Conservation (phyloP, 1,140 invertebrate species). For the Cataglyphis hispanica region DNA sequence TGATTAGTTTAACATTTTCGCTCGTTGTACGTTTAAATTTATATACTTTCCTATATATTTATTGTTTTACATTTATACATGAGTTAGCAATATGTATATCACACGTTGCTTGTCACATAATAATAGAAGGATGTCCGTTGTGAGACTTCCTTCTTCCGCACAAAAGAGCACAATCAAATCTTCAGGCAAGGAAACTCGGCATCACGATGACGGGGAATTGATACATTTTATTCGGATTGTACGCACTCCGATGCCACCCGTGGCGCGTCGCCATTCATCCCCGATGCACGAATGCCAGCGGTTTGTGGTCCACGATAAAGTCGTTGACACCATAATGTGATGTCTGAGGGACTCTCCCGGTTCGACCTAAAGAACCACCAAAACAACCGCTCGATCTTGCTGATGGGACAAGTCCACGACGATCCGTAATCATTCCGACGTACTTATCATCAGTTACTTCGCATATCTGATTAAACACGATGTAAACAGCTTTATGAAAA, state of each 20-base stretch:
- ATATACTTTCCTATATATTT: neutral
- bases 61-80: neutral
- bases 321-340: constrained; percentile 79
- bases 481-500: constrained; percentile 42
- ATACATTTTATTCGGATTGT: constrained; percentile 77
- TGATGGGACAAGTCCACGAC: constrained; percentile 43
- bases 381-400: constrained; percentile 71
- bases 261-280: constrained; percentile 77
- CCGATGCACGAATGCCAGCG: constrained; percentile 66
- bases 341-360: constrained; percentile 42
- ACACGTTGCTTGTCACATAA: neutral
- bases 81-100: neutral
- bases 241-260: constrained; percentile 72
- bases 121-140: constrained; percentile 22
- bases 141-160: constrained; percentile 22
- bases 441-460: constrained; percentile 13
- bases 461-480: neutral
- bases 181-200: neutral
- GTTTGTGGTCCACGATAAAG: constrained; percentile 76
- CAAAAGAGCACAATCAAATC: constrained; percentile 28
- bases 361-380: constrained; percentile 42
- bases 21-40: neutral
- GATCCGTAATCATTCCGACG: neutral
- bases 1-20: neutral
- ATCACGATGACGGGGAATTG: constrained; percentile 74